Evolutionary conservation across 2,888 invertebrate genomes (phyloP).

Genomic region (Mesochorus sp.): DNA sequence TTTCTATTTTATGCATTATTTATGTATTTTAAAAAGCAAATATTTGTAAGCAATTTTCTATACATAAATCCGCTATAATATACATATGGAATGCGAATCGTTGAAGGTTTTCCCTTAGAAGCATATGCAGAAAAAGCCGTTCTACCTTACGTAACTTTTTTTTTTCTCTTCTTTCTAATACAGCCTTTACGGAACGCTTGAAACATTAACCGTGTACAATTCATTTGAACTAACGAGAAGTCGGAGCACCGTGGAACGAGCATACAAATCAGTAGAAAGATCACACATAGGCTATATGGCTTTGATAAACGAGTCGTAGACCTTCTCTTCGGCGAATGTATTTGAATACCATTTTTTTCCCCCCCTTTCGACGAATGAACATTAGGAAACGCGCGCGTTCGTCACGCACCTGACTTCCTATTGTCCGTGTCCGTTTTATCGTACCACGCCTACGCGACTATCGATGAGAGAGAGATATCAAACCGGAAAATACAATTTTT

Average conservation of each 20-base stretch:
- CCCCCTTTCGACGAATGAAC: slow-evolving; percentile 11
- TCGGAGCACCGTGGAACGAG: neutral
- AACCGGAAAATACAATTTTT: slow-evolving; percentile 53
- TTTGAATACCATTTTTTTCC: slow-evolving; percentile 21
- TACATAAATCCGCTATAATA: too few relatives aligned
- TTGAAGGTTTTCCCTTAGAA: slow-evolving; percentile 42
- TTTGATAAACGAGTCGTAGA: too few relatives aligned
- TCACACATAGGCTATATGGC: too few relatives aligned
- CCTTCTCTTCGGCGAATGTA: slow-evolving; percentile 44
- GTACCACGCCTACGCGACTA: neutral
- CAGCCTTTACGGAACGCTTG: slow-evolving; percentile 11
- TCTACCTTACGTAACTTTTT: too few relatives aligned
- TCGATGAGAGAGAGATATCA: neutral
- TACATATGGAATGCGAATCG: too few relatives aligned
- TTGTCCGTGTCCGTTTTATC: slow-evolving; percentile 14
- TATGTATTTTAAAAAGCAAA: too few relatives aligned
- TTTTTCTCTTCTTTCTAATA: slow-evolving; percentile 32
- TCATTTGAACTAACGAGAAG: slow-evolving; percentile 51
- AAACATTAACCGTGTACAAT: slow-evolving; percentile 26
- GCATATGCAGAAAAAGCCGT: slow-evolving; percentile 37
- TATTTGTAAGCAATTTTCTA: too few relatives aligned
- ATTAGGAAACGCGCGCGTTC: slow-evolving; percentile 53
- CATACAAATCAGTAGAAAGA: too few relatives aligned
- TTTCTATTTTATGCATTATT: too few relatives aligned
- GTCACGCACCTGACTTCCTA: slow-evolving; percentile 64